phyloP scores from a whole-genome alignment of 2,888 invertebrate species.

The Apodemia zela region DNA sequence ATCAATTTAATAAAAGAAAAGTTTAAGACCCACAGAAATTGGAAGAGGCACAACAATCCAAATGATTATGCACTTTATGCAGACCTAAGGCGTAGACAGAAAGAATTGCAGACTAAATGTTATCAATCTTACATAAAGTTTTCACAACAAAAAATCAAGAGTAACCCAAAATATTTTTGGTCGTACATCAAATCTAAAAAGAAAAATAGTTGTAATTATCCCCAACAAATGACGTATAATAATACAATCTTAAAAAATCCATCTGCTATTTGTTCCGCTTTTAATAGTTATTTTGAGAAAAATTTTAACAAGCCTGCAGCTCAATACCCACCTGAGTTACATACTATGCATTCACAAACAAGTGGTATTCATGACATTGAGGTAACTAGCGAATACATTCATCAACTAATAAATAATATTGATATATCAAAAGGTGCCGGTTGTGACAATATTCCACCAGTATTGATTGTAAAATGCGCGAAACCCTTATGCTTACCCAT shows the following conservation, averaged over 20 bases:
- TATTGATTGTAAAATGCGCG: slow-evolving; percentile 17
- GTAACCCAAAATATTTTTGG: slow-evolving; percentile 25
- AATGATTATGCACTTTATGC: slow-evolving; percentile 25
- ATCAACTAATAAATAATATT: not conserved
- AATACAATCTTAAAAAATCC: not conserved
- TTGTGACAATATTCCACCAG: slow-evolving; percentile 14
- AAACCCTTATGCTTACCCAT: slow-evolving; percentile 10
- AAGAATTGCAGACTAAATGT: slow-evolving; percentile 19
- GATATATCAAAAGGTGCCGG: slow-evolving; percentile 17
- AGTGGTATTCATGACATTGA: too few relatives aligned
- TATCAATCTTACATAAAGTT: slow-evolving; percentile 14
- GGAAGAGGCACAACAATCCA: slow-evolving; percentile 24
- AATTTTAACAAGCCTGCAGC: not conserved
- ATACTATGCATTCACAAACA: too few relatives aligned
- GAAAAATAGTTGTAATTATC: slow-evolving; percentile 20
- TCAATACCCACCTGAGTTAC: not conserved
- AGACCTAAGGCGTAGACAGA: slow-evolving; percentile 17
- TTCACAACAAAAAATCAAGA: slow-evolving; percentile 22
- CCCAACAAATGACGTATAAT: slow-evolving; percentile 20
- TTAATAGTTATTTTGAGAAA: slow-evolving; percentile 2
- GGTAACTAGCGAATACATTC: too few relatives aligned
- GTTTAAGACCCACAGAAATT: slow-evolving; percentile 20
- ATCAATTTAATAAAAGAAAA: slow-evolving; percentile 26
- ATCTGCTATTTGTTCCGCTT: not conserved
- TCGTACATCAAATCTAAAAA: slow-evolving; percentile 24